Conservation (phyloP, 2,113 vertebrate genomes). For the Nicator chloris region DNA sequence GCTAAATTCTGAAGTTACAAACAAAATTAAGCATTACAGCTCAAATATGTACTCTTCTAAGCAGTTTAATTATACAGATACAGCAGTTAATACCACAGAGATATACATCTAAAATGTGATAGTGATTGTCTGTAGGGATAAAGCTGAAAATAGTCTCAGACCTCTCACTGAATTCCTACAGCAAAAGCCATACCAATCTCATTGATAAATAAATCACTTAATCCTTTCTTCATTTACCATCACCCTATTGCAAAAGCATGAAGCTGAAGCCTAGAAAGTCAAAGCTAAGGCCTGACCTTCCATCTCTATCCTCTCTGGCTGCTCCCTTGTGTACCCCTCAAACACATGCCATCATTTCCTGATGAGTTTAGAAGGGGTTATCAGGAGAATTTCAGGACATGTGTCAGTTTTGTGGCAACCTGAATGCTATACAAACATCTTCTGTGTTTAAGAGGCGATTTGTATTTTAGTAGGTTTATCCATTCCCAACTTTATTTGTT, state of each 20-base stretch:
- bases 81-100: not conserved
- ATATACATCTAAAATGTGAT: not conserved
- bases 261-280: conserved; percentile 10
- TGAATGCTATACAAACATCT: conserved; percentile 64
- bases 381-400: conserved; percentile 60
- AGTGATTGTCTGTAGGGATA: not conserved
- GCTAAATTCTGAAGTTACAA: not conserved
- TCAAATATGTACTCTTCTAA: not conserved
- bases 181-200: not conserved
- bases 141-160: not conserved
- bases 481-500: conserved; percentile 65
- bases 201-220: not conserved
- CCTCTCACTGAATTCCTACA: not conserved
- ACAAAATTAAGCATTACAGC: not conserved
- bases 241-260: not conserved
- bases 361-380: conserved; percentile 30
- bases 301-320: conserved; percentile 1
- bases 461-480: conserved; percentile 63
- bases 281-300: conserved; percentile 33
- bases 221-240: not conserved
- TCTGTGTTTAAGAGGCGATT: conserved; percentile 56
- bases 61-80: not conserved
- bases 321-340: conserved; percentile 43
- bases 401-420: conserved; percentile 63
- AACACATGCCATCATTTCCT: conserved; percentile 20